These are phyloP conservation scores for Pocota personata DNA, from an alignment of 2,888 invertebrate species.

Conservation along the genomic window DNA sequence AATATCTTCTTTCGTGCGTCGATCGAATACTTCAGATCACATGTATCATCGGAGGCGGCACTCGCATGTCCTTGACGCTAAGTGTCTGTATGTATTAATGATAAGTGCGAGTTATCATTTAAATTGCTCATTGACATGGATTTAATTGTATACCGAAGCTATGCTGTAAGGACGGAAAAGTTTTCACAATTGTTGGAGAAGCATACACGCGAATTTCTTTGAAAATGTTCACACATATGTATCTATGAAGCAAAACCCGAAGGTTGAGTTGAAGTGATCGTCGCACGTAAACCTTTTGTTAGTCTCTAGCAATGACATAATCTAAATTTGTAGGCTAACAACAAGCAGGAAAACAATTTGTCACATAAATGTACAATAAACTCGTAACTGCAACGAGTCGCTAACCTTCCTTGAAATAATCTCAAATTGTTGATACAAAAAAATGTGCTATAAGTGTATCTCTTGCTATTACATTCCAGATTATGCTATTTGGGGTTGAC, in stretches of 20 bases:
- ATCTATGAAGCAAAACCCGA: not conserved
- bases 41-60: slow-evolving; percentile 5
- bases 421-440: not conserved
- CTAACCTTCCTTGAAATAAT: slow-evolving; percentile 24
- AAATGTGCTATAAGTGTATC: not conserved
- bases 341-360: slow-evolving; percentile 9
- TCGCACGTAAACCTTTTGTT: not conserved
- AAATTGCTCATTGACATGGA: slow-evolving; percentile 35
- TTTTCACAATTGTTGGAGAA: not conserved
- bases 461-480: not conserved
- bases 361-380: not conserved
- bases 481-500: not conserved
- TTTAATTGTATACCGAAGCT: slow-evolving; percentile 1
- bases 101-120: slow-evolving; percentile 47
- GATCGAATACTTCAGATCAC: not conserved
- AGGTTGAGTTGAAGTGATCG: not conserved
- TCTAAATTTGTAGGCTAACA: not conserved
- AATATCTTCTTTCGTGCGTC: not conserved
- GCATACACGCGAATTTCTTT: not conserved
- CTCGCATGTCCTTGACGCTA: slow-evolving; percentile 21
- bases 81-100: slow-evolving; percentile 21
- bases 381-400: not conserved
- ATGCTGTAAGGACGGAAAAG: slow-evolving; percentile 11
- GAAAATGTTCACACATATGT: not conserved
- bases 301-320: not conserved